These are phyloP conservation scores for Belonocnema kinseyi DNA, from an alignment of 1,140 invertebrate genomes.

Conservation along the genomic window DNA sequence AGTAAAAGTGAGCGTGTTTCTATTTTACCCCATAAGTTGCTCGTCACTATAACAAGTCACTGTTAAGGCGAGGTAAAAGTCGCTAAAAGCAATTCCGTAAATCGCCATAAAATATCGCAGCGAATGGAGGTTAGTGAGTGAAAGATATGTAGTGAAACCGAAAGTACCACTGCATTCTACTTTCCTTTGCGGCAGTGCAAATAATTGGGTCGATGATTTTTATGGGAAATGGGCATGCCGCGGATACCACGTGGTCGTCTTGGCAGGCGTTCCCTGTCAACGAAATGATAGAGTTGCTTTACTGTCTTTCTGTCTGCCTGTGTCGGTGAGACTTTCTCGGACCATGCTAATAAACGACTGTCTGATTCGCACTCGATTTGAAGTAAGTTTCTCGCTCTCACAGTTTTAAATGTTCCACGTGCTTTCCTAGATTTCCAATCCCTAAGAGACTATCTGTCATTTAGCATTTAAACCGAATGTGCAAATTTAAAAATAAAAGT, in stretches of 20 bases:
- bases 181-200: slow-evolving; percentile 51
- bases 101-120: background rate
- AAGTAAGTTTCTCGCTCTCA: background rate
- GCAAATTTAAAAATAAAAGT: too few relatives aligned
- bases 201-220: slow-evolving; percentile 49
- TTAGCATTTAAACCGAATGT: too few relatives aligned
- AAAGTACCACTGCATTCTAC: slow-evolving; percentile 58
- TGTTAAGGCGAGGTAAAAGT: slow-evolving; percentile 34
- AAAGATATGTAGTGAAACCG: slow-evolving; percentile 57
- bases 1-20: too few relatives aligned
- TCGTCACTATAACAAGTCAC: background rate
- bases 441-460: too few relatives aligned
- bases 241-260: slow-evolving; percentile 20
- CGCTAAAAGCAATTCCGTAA: slow-evolving; percentile 29
- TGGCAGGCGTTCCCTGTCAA: slow-evolving; percentile 27
- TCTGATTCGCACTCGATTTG: background rate
- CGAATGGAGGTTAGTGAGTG: slow-evolving; percentile 53
- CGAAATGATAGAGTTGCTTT: slow-evolving; percentile 20
- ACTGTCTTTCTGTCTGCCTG: background rate
- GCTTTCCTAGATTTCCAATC: too few relatives aligned
- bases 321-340: slow-evolving; percentile 13
- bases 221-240: slow-evolving; percentile 24
- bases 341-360: slow-evolving; percentile 14
- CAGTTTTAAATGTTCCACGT: too few relatives aligned
- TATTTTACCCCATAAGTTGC: too few relatives aligned